Percentiles rank a stretch among this genome's conserved stretches.
phyloP scores from a whole-genome alignment of 2,888 invertebrate genomes.

The Pollenia angustigena region DNA sequence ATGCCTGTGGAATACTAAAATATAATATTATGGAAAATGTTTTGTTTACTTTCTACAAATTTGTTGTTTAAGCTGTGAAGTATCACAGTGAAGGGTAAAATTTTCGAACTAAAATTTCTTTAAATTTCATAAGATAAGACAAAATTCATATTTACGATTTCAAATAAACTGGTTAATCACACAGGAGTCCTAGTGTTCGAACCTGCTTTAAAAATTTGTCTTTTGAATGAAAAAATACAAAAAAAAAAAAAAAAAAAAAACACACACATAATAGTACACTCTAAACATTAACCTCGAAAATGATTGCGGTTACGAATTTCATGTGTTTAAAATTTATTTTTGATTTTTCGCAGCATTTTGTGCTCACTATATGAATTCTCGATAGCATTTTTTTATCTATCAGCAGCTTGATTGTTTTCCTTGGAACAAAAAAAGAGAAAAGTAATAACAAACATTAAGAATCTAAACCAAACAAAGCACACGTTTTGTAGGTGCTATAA shows the following conservation, averaged over 20 bases:
- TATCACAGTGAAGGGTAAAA: background rate
- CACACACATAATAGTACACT: no score
- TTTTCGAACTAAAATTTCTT: background rate
- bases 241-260: no score
- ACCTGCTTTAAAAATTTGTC: no score
- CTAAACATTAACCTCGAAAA: no score
- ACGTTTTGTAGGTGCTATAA: conserved; percentile 57
- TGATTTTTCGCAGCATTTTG: no score
- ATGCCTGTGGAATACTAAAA: conserved; percentile 65
- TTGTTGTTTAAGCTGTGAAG: background rate
- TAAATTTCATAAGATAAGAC: no score
- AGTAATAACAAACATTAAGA: conserved; percentile 17
- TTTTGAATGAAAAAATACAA: no score
- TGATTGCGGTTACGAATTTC: no score
- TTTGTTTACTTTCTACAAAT: conserved; percentile 30
- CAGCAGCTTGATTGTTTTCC: conserved; percentile 1
- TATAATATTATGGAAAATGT: conserved; percentile 40
- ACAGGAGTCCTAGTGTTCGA: no score
- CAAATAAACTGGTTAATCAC: no score
- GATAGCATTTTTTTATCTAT: background rate
- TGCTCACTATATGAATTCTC: background rate
- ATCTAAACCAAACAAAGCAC: conserved; percentile 39
- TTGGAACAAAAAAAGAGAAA: background rate
- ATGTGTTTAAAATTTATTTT: no score
- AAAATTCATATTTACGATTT: no score